Evolutionary conservation across 2,797 vertebrate species (phyloP).

Genomic region (Macroramphosus scolopax): DNA sequence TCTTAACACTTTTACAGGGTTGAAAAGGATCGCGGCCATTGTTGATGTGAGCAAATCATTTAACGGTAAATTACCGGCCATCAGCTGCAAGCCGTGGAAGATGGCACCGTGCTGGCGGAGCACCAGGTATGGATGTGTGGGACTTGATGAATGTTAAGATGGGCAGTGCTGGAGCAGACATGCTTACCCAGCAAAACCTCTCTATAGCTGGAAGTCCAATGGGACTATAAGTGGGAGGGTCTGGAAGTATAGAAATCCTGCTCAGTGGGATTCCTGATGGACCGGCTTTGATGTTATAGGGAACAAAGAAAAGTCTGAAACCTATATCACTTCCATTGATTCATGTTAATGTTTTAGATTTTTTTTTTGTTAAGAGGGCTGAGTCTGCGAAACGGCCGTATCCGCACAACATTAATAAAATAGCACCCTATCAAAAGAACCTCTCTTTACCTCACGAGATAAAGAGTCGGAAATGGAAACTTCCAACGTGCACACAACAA

Average conservation of each 20-base stretch:
- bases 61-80: conserved; percentile 15
- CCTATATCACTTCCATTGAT: not conserved
- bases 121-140: conserved; percentile 32
- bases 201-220: conserved; percentile 8
- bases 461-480: too few relatives aligned
- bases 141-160: conserved; percentile 35
- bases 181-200: conserved; percentile 27
- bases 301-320: not conserved
- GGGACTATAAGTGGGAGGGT: conserved; percentile 7
- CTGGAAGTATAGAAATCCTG: not conserved
- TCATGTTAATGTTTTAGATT: not conserved
- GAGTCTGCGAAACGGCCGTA: not conserved
- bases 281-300: not conserved
- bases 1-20: too few relatives aligned
- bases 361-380: too few relatives aligned
- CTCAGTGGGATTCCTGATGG: not conserved
- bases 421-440: not conserved
- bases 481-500: too few relatives aligned
- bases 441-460: not conserved
- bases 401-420: not conserved
- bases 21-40: too few relatives aligned
- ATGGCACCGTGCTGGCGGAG: conserved; percentile 3
- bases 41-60: conserved; percentile 30
- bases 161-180: conserved; percentile 18
- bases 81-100: conserved; percentile 14